phyloP scores from a whole-genome alignment of 2,797 vertebrate species.

The Phoebastria nigripes region DNA sequence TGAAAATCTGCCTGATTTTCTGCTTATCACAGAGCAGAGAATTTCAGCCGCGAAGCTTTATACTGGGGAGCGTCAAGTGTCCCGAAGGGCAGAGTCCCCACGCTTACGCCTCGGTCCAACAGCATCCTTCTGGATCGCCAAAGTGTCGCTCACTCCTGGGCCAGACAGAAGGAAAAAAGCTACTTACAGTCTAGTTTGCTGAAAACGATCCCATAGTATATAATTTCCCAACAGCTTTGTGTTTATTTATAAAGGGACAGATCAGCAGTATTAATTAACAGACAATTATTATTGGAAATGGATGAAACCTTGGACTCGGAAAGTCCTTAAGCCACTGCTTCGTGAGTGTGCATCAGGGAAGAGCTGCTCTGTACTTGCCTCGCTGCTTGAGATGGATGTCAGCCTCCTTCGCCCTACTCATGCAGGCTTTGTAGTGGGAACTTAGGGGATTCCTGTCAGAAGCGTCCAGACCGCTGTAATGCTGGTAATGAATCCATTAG shows the following conservation, averaged over 20 bases:
- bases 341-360: neutral
- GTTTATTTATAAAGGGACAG: neutral
- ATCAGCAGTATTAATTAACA: neutral
- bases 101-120: rapidly evolving
- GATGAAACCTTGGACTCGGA: neutral
- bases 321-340: neutral
- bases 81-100: neutral
- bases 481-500: neutral
- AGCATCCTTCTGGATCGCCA: neutral
- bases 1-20: neutral
- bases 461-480: neutral
- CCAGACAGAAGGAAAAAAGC: neutral
- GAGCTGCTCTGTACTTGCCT: neutral
- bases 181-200: neutral
- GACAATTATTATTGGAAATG: neutral
- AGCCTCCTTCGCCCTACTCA: neutral
- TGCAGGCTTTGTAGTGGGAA: neutral
- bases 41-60: neutral
- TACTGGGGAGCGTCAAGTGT: neutral
- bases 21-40: neutral
- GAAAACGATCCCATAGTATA: neutral
- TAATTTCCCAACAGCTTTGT: neutral
- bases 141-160: neutral
- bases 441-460: neutral
- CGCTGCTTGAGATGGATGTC: neutral